Conservation (phyloP, 2,888 invertebrate species). For the Craniophora ligustri region DNA sequence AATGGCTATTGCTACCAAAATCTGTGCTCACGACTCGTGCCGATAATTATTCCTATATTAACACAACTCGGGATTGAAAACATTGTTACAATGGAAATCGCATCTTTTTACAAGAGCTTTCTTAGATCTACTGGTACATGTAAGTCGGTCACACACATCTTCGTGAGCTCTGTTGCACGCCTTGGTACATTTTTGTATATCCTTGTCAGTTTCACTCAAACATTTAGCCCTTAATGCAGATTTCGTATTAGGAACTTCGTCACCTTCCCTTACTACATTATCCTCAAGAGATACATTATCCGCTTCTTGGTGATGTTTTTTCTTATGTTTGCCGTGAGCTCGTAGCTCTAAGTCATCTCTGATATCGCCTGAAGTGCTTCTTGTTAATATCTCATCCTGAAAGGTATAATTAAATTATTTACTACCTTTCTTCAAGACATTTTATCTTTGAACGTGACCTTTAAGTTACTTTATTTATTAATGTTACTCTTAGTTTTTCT, state of each 20-base stretch:
- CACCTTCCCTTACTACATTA: neutral
- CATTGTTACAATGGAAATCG: conserved; percentile 15
- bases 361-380: conserved; percentile 6
- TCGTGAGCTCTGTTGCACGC: conserved; percentile 23
- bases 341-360: neutral
- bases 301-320: neutral
- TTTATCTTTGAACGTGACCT: too few species aligned
- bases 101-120: conserved; percentile 19
- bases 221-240: conserved; percentile 1
- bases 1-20: too few species aligned
- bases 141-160: conserved; percentile 16
- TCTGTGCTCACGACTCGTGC: too few species aligned
- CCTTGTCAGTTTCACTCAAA: neutral
- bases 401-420: conserved; percentile 3
- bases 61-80: conserved; percentile 20
- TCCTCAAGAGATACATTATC: neutral
- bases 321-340: neutral
- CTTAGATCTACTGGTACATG: conserved; percentile 20
- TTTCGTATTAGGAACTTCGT: too few species aligned
- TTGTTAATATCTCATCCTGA: conserved; percentile 17
- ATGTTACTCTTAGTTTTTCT: too few species aligned
- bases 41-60: too few species aligned
- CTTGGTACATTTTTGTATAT: conserved; percentile 6
- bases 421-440: too few species aligned
- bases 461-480: too few species aligned